Evolutionary conservation across 2,888 invertebrate species (phyloP).

Genomic region (Eulithis prunata): DNA sequence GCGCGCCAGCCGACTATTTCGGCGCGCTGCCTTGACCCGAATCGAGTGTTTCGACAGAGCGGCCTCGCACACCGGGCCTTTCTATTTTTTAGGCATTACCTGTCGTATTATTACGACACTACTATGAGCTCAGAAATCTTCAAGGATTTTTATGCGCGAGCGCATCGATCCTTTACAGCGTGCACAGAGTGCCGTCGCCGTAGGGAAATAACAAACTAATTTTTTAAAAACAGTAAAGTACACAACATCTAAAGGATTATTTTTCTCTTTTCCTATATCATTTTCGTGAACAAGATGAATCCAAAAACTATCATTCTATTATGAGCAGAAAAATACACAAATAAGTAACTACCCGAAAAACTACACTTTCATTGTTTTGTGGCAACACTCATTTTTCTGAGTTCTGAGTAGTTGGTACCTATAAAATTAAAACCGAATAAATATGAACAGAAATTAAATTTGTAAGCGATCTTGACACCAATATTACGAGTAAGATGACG

Average conservation of each 20-base stretch:
- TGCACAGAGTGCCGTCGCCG: conserved; percentile 53
- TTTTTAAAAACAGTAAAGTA: too few relatives aligned
- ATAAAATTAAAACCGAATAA: conserved; percentile 8
- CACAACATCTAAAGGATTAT: too few relatives aligned
- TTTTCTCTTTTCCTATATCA: too few relatives aligned
- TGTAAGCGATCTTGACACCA: conserved; percentile 77
- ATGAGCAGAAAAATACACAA: too few relatives aligned
- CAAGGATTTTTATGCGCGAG: conserved; percentile 70
- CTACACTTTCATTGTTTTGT: too few relatives aligned
- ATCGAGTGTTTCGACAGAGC: conserved; percentile 82
- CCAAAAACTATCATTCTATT: too few relatives aligned
- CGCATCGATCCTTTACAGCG: conserved; percentile 55
- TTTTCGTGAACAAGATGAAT: too few relatives aligned
- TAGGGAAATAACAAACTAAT: too few relatives aligned
- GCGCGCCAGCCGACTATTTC: conserved; percentile 82
- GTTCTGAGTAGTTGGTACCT: background rate
- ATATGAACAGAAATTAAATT: conserved; percentile 36
- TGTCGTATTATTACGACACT: conserved; percentile 83
- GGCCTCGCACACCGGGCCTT: conserved; percentile 84
- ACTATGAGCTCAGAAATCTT: conserved; percentile 76
- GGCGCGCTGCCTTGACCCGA: conserved; percentile 83
- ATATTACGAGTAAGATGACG: conserved; percentile 70
- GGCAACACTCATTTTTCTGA: too few relatives aligned
- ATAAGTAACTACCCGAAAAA: too few relatives aligned
- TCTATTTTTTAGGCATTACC: conserved; percentile 85